These are phyloP conservation scores for Gonocerus acuteangulatus DNA, from an alignment of 2,888 invertebrate genomes.

Conservation along the genomic window DNA sequence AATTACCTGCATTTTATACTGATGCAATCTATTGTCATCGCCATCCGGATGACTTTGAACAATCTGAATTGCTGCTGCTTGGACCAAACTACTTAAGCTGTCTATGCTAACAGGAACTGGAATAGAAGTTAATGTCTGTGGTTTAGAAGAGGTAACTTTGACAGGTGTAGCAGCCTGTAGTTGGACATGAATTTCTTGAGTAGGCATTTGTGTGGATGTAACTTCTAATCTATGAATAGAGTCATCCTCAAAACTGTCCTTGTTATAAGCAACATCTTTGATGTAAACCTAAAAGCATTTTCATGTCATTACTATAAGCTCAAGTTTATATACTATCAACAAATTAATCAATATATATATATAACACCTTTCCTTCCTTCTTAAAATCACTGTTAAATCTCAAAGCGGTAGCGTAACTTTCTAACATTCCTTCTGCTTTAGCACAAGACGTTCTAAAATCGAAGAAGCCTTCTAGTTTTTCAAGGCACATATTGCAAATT, in stretches of 20 bases:
- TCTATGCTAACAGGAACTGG: constrained; percentile 36
- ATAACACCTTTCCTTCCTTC: constrained; percentile 47
- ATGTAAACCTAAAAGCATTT: constrained; percentile 49
- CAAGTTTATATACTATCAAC: not conserved
- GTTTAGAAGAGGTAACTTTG: constrained; percentile 12
- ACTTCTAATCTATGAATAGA: constrained; percentile 15
- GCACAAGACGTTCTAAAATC: constrained; percentile 57
- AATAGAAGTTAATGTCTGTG: constrained; percentile 18
- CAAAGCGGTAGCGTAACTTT: constrained; percentile 56
- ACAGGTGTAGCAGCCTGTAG: constrained; percentile 9
- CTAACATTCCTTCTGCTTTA: constrained; percentile 59
- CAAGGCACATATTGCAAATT: constrained; percentile 56
- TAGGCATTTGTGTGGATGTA: not conserved
- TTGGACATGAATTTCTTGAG: constrained; percentile 24
- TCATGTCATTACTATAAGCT: not conserved
- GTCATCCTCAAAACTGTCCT: constrained; percentile 16
- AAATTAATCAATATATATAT: not conserved
- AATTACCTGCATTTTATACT: constrained; percentile 17
- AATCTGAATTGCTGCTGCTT: constrained; percentile 45
- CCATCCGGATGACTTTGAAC: constrained; percentile 38
- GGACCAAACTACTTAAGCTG: constrained; percentile 40
- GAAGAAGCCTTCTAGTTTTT: constrained; percentile 54
- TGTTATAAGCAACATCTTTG: constrained; percentile 45
- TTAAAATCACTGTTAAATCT: constrained; percentile 45
- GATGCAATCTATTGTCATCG: constrained; percentile 12